These are phyloP conservation scores for Aurelia coerulea DNA, from an alignment of 30 jellyfish, hydroid and myxozoan genomes.

Conservation along the genomic window DNA sequence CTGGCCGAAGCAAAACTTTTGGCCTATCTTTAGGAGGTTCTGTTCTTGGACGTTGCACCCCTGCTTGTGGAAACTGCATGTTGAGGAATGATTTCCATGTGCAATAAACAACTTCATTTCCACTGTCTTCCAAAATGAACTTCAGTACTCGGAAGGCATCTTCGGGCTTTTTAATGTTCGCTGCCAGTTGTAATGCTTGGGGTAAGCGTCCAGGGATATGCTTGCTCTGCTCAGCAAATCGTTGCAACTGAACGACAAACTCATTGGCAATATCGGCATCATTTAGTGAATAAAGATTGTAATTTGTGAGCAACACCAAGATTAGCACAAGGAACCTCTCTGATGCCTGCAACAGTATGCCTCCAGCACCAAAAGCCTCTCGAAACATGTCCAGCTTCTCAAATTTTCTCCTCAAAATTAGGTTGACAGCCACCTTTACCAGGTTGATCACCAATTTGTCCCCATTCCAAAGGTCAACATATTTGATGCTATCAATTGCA, in stretches of 20 bases:
- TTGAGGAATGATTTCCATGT: constrained; percentile 24
- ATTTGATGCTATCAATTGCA: constrained; percentile 27
- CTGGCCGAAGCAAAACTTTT: too few relatives aligned
- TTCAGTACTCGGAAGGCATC: background rate
- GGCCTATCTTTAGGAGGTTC: too few relatives aligned
- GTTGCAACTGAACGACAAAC: background rate
- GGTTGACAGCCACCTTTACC: background rate
- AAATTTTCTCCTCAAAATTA: background rate
- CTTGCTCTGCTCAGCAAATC: background rate
- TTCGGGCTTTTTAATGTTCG: background rate
- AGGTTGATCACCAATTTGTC: background rate
- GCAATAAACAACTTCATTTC: background rate
- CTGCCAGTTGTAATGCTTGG: constrained; percentile 8
- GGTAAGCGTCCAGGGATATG: background rate
- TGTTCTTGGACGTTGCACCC: too few relatives aligned
- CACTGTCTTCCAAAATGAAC: background rate
- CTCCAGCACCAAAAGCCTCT: constrained; percentile 23
- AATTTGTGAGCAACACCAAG: constrained; percentile 32
- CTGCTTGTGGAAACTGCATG: background rate
- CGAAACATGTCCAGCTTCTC: constrained; percentile 4
- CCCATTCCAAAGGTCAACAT: constrained; percentile 4
- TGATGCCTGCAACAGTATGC: background rate
- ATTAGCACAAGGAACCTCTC: constrained; percentile 35
- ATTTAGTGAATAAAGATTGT: background rate
- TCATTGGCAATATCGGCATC: background rate